Evolutionary conservation across 2,113 vertebrate genomes (phyloP), one percentile per base, ranked within the genome.

Genomic region (Chaetops frenatus): DNA sequence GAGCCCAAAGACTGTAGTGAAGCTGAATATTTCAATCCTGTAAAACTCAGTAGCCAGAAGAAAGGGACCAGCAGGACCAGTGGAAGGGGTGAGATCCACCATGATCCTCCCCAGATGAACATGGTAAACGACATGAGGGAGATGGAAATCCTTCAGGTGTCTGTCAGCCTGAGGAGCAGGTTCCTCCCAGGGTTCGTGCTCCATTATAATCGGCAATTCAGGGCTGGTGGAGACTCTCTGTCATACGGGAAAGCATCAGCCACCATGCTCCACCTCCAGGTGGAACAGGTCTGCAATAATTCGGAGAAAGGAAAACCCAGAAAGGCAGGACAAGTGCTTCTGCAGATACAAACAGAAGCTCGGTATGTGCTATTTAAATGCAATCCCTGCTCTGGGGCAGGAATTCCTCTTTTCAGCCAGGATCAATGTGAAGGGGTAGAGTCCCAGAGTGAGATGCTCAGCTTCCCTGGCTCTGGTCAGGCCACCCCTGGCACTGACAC

Each of bases 111-210:
- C 2, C 7, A 57, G 16, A 13, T 4, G 8, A 66, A 27, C 9
- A 7, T 1, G 24, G 40, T 6, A 44, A 67, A 91, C 4, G 31
- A 23, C 5, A 1, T 31, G 2, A 22, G 16, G 15, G 51, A 48
- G 42, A 62, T 23, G 29, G 76, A 80, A 88, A 31, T 19, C 31
- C 14, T 29, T 33, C 28, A 22, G 50, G 36, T 29, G 25, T 36
- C 58, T 54, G 14, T 10, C 61, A 67, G 58, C 45, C 53, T 27
- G 35, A 38, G 25, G 18, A 67, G 42, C 44, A 51, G 48, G 33
- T 11, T 45, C 35, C 24, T 76, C 13, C 38, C 0, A 0, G 7
- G 8, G 4, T 33, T 58, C 0, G 0, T 42, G 44, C 17, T 84
- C 69, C 40, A 25, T 45, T 69, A 21, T 2, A 3, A 50, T 1